These are phyloP conservation scores for Nephotettix cincticeps DNA, from an alignment of 1,140 invertebrate genomes.

Conservation along the genomic window DNA sequence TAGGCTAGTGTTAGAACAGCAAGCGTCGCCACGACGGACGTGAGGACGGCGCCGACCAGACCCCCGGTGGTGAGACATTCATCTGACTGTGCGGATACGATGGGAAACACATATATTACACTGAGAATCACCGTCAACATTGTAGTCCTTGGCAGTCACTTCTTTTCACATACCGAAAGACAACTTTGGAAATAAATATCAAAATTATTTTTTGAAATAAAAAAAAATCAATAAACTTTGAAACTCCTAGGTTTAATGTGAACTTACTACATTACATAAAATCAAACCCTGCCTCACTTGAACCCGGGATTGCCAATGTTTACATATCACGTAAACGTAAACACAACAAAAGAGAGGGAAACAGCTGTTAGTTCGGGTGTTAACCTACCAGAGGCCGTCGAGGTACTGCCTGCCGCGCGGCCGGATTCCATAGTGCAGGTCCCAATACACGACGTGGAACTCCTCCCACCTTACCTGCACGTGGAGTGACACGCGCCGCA, in stretches of 20 bases:
- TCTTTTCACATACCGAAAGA: too few species aligned
- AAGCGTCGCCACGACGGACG: conserved; percentile 13
- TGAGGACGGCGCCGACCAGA: conserved; percentile 18
- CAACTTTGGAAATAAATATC: too few species aligned
- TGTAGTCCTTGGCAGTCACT: too few species aligned
- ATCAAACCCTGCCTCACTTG: neutral
- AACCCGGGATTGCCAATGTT: too few species aligned
- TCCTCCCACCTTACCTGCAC: neutral
- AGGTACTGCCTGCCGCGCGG: neutral
- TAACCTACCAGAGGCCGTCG: neutral
- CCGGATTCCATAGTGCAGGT: conserved; percentile 5
- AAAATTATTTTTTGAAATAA: too few species aligned
- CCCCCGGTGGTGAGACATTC: conserved; percentile 6
- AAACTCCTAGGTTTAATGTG: too few species aligned
- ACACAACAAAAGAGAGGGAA: neutral
- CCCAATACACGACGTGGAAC: neutral
- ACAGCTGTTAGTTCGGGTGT: neutral
- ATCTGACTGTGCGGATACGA: neutral
- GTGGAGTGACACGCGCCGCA: neutral
- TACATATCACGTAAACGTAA: conserved; percentile 22
- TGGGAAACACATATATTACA: neutral
- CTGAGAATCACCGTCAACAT: too few species aligned
- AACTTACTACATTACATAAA: too few species aligned
- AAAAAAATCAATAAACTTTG: too few species aligned
- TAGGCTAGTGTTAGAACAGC: conserved; percentile 18